Conservation (phyloP, 2,113 vertebrate genomes). For the Callipepla californica region DNA sequence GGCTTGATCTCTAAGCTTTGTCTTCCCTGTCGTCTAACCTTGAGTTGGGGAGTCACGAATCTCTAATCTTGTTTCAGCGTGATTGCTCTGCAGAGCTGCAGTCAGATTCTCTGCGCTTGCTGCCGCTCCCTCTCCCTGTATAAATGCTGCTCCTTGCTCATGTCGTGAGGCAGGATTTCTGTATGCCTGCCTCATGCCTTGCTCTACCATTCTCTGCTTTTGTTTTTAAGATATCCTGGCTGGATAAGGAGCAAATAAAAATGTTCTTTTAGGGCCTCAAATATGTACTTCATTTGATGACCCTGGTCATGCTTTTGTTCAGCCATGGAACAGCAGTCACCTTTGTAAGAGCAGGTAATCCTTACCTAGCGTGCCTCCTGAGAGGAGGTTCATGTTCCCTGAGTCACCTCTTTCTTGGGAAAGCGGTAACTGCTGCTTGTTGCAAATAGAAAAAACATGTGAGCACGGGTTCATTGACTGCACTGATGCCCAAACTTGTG, state of each 20-base stretch:
- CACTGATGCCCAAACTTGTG: fast-evolving
- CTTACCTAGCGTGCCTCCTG: not conserved
- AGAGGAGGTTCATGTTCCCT: not conserved
- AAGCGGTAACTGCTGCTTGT: not conserved
- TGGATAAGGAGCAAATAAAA: not conserved
- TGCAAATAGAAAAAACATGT: fast-evolving
- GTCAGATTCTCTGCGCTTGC: constrained; percentile 37
- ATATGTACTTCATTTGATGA: not conserved
- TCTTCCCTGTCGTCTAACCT: constrained; percentile 47
- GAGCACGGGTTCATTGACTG: not conserved
- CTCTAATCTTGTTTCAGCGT: constrained; percentile 51
- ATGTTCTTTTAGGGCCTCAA: not conserved
- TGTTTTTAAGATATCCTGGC: not conserved
- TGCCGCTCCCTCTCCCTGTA: not conserved
- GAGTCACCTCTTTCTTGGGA: not conserved
- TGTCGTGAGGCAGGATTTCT: not conserved
- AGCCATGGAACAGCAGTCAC: not conserved
- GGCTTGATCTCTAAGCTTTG: constrained; percentile 39
- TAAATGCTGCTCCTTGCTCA: not conserved
- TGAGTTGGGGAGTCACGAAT: constrained; percentile 61
- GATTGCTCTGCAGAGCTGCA: constrained; percentile 63
- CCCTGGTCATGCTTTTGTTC: not conserved
- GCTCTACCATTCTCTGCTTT: not conserved
- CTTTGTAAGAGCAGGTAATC: not conserved
- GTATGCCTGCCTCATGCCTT: not conserved